Base-by-base conservation (phyloP, 2,113 vertebrate genomes). In the Carassius gibelio region DNA sequence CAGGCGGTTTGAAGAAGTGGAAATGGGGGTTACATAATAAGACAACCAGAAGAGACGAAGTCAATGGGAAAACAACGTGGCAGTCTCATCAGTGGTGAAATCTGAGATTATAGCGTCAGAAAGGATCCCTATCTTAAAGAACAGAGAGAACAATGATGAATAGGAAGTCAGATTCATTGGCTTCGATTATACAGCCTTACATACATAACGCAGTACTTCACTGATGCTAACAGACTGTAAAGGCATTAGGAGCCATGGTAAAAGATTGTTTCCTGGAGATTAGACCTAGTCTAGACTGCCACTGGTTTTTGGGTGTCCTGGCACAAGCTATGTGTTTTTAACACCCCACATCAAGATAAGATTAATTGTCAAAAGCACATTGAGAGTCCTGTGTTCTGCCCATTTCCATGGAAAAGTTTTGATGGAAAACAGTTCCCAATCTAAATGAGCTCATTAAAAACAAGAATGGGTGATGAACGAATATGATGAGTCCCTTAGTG, bases 1-100 rank as follows among this genome's bases (percentile, higher is more conserved):
- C 75, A 50, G 75, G n/a, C 68, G 10, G 23, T 55, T 74, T 80
- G 52, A 55, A 78, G 76, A 66, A 81, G 42, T 81, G 82, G 69
- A 86, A 84, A 82, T 34, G 72, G 13, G 6, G 26, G 30, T 85
- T 85, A 85, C 75, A 75, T 85, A 87, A 85, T 7, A 38, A 59
- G 48, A 66, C 30, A 62, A 84, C 38, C 52, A 81, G 69, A 52
- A 69, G 23, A 55, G 79, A 85, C 38, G 36, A 69, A 85, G 76
- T 80, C 72, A 19, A 88, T 30, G n/a, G 45, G 57, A 81, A 82
- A 87, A 78, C 57, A 75, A 74, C 64, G 13, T 84, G 80, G 68
- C 83, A 83, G 81, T 85, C 72, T 62, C 82, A 77, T 85, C 79
- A 86, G 77, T 8, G 23, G 64, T 66, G 68, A 85, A 88, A 86